These are phyloP conservation scores for Nephotettix cincticeps DNA, from an alignment of 1,140 invertebrate genomes.

Conservation along the genomic window DNA sequence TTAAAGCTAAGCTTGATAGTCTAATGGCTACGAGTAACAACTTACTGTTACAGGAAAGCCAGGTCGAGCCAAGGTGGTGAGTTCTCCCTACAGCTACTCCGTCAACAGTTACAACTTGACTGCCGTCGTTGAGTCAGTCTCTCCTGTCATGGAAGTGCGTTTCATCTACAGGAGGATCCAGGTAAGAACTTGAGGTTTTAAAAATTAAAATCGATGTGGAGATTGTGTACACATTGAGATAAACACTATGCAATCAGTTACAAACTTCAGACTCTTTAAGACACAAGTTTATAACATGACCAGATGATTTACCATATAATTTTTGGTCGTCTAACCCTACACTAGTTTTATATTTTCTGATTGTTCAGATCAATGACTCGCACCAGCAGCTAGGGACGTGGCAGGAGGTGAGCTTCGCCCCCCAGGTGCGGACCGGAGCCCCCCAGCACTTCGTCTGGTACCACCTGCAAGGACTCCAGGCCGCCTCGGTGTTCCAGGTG, in stretches of 20 bases:
- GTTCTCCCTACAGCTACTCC: slow-evolving; percentile 56
- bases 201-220: too few species aligned
- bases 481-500: slow-evolving; percentile 6
- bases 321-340: too few species aligned
- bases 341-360: too few species aligned
- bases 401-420: neutral
- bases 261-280: too few species aligned
- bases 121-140: slow-evolving; percentile 64
- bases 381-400: slow-evolving; percentile 14
- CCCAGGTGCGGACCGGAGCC: neutral
- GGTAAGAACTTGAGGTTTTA: slow-evolving; percentile 47
- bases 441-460: slow-evolving; percentile 13
- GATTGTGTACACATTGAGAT: too few species aligned
- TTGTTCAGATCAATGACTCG: slow-evolving; percentile 6
- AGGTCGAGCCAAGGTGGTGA: slow-evolving; percentile 62
- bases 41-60: slow-evolving; percentile 57
- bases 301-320: too few species aligned
- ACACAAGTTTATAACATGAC: too few species aligned
- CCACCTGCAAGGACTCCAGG: neutral
- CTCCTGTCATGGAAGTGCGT: slow-evolving; percentile 61
- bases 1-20: too few species aligned
- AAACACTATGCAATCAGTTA: too few species aligned
- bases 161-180: slow-evolving; percentile 62
- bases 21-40: too few species aligned
- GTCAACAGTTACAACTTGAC: slow-evolving; percentile 58